Base-by-base conservation (phyloP, 2,888 invertebrate genomes). In the Cephus rjabovi region DNA sequence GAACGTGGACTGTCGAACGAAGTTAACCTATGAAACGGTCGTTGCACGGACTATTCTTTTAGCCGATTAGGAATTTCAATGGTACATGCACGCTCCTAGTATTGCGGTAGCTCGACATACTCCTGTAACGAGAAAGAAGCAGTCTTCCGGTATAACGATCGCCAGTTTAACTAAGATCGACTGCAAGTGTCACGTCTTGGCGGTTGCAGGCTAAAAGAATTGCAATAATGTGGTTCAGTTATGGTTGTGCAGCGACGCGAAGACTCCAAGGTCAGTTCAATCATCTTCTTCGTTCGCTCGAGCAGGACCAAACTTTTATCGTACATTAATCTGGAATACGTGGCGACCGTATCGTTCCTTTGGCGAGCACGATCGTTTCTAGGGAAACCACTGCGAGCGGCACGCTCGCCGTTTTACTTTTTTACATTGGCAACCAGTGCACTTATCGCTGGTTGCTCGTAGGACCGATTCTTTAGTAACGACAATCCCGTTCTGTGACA, bases 191-290 rank as follows among this genome's bases (percentile, higher is more conserved):
- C 82, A 73, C 81, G 82, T 80, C 75, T 78, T 71, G 69, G 69
- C 79, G 78, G 81, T 80, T 77, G 80, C 77, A 73, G 77, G 77
- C 81, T 79, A 82, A 86, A 85, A 83, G 82, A 83, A 83, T 84
- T 82, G 84, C 83, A 78, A 79, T 82, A 80, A 82, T 80, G 81
- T 80, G 81, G 78, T 79, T 84, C 84, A 82, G 81, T 86, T 81
- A 81, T 83, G 80, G 84, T 79, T 81, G 80, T 79, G 83, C 86
- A 84, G 77, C 79, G 82, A 81, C 84, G 85, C 80, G 81, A 84
- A 84, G 79, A 83, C 77, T 77, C 81, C 88, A 87, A 88, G 88
- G 88, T 89, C 87, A 86, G 76, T 79, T 84, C 85, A 86, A 89
- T 89, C 86, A 87, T 89, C 87, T 85, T 83, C 83, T 82, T 85